Base-by-base conservation (phyloP, 2,113 vertebrate genomes). In the Peromyscus polionotus region DNA sequence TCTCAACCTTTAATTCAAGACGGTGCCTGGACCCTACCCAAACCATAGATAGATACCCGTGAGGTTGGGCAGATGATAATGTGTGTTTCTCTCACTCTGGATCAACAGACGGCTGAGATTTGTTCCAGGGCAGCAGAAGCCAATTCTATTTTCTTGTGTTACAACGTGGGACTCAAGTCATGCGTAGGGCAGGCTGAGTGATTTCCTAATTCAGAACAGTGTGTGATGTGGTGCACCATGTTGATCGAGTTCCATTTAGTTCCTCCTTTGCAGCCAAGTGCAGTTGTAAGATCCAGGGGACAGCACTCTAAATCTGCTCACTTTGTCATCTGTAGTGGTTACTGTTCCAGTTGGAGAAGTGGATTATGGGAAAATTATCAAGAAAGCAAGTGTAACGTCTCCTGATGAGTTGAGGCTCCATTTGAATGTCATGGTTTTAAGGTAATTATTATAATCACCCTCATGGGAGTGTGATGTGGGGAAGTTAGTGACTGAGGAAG, bases 1-100 rank as follows among this genome's bases (percentile, higher is more conserved):
- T 98, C 91, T 97, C 93, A 96, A 76, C 73, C 91, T 96, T 88
- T 97, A 98, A 96, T 97, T 97, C 92, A 95, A 94, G 90, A 92
- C 70, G 93, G 94, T 85, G 83, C n/a, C 68, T 98, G 97, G 97
- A 97, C 81, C 45, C 65, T 57, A 95, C 98, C 96, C 97, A 98
- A 97, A 84, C 88, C 72, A 72, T 84, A 90, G 96, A 95, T 95
- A 96, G 97, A 97, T 80, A 84, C 88, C 70, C 90, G 88, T 79
- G 91, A 97, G 84, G 87, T 88, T 97, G 84, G 92, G 92, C 51
- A 97, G 97, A 95, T 80, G 93, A 95, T 75, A 93, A 70, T 96
- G 63, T 87, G 92, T 5, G 14, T 54, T 7, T 95, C 93, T 95
- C 90, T 96, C 2, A 19, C 84, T 93, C 96, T 94, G 92, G 87